phyloP scores from a whole-genome alignment of 2,888 invertebrate species.

The Zygothrica quintamaculata region DNA sequence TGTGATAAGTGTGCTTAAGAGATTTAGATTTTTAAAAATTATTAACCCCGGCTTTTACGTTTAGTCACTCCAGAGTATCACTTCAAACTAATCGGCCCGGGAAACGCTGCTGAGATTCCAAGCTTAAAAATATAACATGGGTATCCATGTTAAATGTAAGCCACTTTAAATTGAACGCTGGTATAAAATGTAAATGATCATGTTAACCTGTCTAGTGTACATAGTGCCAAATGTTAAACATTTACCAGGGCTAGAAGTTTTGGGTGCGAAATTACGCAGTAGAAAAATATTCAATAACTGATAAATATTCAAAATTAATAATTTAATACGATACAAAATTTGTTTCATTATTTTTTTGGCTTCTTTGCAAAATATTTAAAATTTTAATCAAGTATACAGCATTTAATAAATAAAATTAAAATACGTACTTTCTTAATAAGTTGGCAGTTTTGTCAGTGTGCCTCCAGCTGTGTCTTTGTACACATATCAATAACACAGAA shows the following conservation, averaged over 20 bases:
- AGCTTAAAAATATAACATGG: neutral
- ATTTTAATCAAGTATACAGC: too few species aligned
- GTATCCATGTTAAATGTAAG: too few species aligned
- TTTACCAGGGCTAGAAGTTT: constrained; percentile 26
- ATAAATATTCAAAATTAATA: too few species aligned
- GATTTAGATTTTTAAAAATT: neutral
- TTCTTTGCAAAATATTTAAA: too few species aligned
- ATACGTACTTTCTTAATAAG: neutral
- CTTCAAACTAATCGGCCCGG: constrained; percentile 23
- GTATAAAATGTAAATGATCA: constrained; percentile 29
- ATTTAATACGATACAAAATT: too few species aligned
- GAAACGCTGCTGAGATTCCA: constrained; percentile 7
- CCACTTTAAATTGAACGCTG: too few species aligned
- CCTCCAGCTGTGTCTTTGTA: constrained; percentile 55
- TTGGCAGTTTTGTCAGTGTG: constrained; percentile 38
- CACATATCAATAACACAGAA: constrained; percentile 46
- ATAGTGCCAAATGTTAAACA: constrained; percentile 29
- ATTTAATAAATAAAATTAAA: constrained; percentile 3
- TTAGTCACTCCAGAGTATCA: constrained; percentile 15
- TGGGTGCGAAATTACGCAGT: constrained; percentile 9
- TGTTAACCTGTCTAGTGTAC: constrained; percentile 29
- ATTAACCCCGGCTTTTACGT: neutral
- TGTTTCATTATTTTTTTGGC: too few species aligned
- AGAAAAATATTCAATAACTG: too few species aligned
- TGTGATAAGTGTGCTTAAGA: constrained; percentile 1